Percentiles rank a stretch among this genome's conserved stretches.
These are phyloP conservation scores for Bicyclus anynana DNA, from an alignment of 1,140 invertebrate genomes.

Conservation along the genomic window DNA sequence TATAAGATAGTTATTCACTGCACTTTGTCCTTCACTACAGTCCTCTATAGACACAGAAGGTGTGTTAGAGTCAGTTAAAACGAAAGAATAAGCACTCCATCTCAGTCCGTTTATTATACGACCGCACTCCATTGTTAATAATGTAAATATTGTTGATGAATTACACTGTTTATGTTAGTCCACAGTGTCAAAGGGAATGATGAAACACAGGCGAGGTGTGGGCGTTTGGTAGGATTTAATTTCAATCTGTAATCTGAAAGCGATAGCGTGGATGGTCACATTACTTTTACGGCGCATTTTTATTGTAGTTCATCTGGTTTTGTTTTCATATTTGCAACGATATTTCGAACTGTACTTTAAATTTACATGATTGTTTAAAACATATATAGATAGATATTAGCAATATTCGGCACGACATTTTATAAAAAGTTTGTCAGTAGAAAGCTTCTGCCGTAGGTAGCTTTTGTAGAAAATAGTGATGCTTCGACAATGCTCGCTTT, in stretches of 20 bases:
- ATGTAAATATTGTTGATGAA: slow-evolving; percentile 29
- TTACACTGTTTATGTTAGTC: slow-evolving; percentile 29
- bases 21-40: slow-evolving; percentile 32
- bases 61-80: slow-evolving; percentile 36
- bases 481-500: too few relatives aligned
- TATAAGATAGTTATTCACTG: slow-evolving; percentile 46
- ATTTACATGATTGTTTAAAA: too few relatives aligned
- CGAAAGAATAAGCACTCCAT: slow-evolving; percentile 46
- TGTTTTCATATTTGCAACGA: too few relatives aligned
- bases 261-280: slow-evolving; percentile 14
- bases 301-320: background rate
- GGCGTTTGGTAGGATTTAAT: slow-evolving; percentile 43
- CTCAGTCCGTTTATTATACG: slow-evolving; percentile 40
- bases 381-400: too few relatives aligned
- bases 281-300: slow-evolving; percentile 6
- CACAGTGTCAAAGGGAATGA: slow-evolving; percentile 35
- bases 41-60: slow-evolving; percentile 42
- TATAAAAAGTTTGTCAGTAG: too few relatives aligned
- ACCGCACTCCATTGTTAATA: slow-evolving; percentile 57
- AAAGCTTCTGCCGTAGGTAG: too few relatives aligned
- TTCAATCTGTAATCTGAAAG: slow-evolving; percentile 39
- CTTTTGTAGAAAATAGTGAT: too few relatives aligned
- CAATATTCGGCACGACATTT: too few relatives aligned
- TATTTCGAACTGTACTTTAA: too few relatives aligned
- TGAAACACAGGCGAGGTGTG: slow-evolving; percentile 38